A percentile compares a stretch with the other conserved stretches of the same genome.
These are phyloP conservation scores for Aethes cnicana DNA, from an alignment of 2,888 invertebrate species.

Conservation along the genomic window DNA sequence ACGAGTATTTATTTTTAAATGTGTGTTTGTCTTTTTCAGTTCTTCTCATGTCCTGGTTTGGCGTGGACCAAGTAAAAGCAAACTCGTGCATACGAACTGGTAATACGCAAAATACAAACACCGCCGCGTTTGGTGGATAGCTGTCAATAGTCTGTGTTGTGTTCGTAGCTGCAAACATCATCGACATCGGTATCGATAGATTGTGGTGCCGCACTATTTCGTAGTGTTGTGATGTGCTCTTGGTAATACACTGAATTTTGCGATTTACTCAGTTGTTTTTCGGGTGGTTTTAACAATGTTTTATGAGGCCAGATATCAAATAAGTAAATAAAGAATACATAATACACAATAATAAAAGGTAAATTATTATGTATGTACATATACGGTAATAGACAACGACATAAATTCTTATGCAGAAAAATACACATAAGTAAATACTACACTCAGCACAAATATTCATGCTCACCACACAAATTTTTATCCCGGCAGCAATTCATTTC, in stretches of 20 bases:
- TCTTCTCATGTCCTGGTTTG: slow-evolving; percentile 81
- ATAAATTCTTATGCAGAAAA: no score
- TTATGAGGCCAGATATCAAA: no score
- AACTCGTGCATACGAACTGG: slow-evolving; percentile 79
- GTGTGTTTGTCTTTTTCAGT: slow-evolving; percentile 60
- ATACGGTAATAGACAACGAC: no score
- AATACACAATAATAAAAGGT: no score
- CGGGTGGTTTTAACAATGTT: background rate
- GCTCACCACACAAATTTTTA: no score
- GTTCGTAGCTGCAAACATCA: slow-evolving; percentile 38
- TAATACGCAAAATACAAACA: slow-evolving; percentile 52
- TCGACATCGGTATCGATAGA: slow-evolving; percentile 40
- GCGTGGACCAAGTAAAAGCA: slow-evolving; percentile 75
- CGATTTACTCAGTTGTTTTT: slow-evolving; percentile 6
- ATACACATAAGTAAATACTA: no score
- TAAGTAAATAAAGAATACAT: no score
- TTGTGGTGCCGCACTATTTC: slow-evolving; percentile 20
- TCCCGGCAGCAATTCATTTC: no score
- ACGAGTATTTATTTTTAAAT: background rate
- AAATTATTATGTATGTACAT: no score
- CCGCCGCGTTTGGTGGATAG: slow-evolving; percentile 43
- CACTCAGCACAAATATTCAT: no score
- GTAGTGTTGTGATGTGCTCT: slow-evolving; percentile 23
- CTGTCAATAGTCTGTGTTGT: slow-evolving; percentile 49
- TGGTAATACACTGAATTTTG: slow-evolving; percentile 18